A percentile compares a stretch with the other conserved stretches of the same genome.
These are phyloP conservation scores for Shinisaurus crocodilurus DNA, from an alignment of 2,113 vertebrate genomes.

Conservation along the genomic window DNA sequence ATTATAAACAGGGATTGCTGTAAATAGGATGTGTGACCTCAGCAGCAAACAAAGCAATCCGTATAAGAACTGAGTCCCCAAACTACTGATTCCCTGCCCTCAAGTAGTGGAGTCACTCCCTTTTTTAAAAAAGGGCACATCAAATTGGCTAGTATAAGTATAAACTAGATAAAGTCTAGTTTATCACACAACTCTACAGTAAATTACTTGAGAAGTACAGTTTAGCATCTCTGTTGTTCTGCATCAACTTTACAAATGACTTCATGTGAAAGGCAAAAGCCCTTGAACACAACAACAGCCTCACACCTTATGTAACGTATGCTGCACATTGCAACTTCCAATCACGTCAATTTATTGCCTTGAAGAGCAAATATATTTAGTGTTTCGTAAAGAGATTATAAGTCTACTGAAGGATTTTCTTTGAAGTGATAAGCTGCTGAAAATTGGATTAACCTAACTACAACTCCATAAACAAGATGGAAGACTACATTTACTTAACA, in stretches of 20 bases:
- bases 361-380: background rate
- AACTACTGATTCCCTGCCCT: background rate
- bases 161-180: too few relatives aligned
- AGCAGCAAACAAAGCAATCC: background rate
- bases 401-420: slow-evolving; percentile 20
- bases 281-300: background rate
- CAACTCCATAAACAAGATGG: slow-evolving; percentile 41
- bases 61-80: background rate
- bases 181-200: background rate
- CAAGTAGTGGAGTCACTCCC: background rate
- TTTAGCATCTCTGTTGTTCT: background rate
- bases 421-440: slow-evolving; percentile 34
- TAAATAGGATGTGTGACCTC: background rate
- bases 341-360: slow-evolving; percentile 16
- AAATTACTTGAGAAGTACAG: background rate
- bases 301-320: background rate
- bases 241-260: background rate
- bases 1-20: too few relatives aligned
- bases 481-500: rapidly evolving
- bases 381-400: slow-evolving; percentile 31
- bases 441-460: slow-evolving; percentile 1
- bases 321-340: background rate
- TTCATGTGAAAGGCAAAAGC: slow-evolving; percentile 23
- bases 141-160: background rate
- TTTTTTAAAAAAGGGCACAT: background rate